Evolutionary conservation across 2,888 invertebrate genomes (phyloP).

Genomic region (Nomada ferruginata): DNA sequence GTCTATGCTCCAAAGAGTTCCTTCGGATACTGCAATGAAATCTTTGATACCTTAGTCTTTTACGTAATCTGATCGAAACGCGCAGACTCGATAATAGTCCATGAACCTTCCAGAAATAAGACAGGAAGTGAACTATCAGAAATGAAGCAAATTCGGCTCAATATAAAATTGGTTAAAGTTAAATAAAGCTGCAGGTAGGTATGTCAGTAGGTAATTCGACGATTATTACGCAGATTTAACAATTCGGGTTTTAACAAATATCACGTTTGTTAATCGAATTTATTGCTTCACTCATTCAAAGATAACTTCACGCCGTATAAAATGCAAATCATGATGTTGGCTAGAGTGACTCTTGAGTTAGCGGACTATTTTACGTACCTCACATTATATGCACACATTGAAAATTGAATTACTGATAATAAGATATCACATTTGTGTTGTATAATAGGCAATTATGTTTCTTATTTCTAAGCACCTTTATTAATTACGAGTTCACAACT

Average conservation of each 20-base stretch:
- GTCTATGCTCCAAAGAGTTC: slow-evolving; percentile 52
- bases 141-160: slow-evolving; percentile 14
- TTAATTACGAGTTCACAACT: background rate
- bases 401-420: slow-evolving; percentile 9
- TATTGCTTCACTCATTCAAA: background rate
- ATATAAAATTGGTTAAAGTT: slow-evolving; percentile 7
- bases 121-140: slow-evolving; percentile 23
- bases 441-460: background rate
- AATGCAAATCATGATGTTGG: slow-evolving; percentile 30
- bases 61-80: slow-evolving; percentile 48
- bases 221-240: background rate
- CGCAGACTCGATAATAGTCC: slow-evolving; percentile 29
- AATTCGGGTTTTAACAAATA: background rate
- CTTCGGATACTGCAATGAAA: slow-evolving; percentile 63
- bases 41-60: slow-evolving; percentile 24
- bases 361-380: slow-evolving; percentile 6
- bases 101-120: slow-evolving; percentile 57
- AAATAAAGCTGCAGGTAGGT: background rate
- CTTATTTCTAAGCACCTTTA: background rate
- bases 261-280: background rate
- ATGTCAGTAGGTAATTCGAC: background rate
- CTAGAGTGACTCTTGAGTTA: slow-evolving; percentile 6
- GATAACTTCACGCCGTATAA: background rate
- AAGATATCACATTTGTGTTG: background rate
- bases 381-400: background rate